Conservation (phyloP, 2,888 invertebrate genomes). For the Trissoscelio sp. region DNA sequence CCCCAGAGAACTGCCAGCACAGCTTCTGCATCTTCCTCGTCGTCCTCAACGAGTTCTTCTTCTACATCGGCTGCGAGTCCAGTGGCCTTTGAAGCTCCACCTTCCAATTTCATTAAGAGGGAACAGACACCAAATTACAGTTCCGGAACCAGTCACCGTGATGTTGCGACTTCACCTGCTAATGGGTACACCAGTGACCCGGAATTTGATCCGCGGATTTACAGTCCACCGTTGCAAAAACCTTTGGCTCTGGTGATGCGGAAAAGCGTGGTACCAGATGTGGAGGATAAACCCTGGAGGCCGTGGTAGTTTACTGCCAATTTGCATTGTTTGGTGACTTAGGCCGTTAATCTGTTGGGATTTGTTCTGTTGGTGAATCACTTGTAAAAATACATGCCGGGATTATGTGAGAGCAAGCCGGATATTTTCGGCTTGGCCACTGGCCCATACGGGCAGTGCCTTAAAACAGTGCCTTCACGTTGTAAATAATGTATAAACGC, state of each 20-base stretch:
- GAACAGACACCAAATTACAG: constrained; percentile 80
- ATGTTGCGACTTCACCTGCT: constrained; percentile 84
- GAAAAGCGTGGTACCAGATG: constrained; percentile 85
- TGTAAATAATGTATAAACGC: constrained; percentile 74
- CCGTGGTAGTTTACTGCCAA: constrained; percentile 86
- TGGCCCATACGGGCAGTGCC: constrained; percentile 79
- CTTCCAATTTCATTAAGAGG: constrained; percentile 83
- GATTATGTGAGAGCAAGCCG: constrained; percentile 42
- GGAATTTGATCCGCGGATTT: constrained; percentile 81
- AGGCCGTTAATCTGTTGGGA: constrained; percentile 17
- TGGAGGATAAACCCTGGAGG: constrained; percentile 92
- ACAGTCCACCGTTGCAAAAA: constrained; percentile 84
- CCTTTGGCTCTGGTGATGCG: constrained; percentile 91
- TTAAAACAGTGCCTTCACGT: constrained; percentile 80
- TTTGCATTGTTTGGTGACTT: constrained; percentile 7
- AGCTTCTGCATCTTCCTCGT: constrained; percentile 87
- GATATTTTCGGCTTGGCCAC: constrained; percentile 75
- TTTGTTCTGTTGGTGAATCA: constrained; percentile 44
- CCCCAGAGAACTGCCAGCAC: constrained; percentile 90
- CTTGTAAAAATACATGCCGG: constrained; percentile 57
- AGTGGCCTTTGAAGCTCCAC: constrained; percentile 84
- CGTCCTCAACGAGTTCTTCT: constrained; percentile 82
- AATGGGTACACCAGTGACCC: constrained; percentile 82
- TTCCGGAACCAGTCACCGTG: constrained; percentile 83
- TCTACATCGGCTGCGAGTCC: constrained; percentile 84